phyloP scores from a whole-genome alignment of 37 sponge, comb jelly and placozoan species.

The Dysidea cf. avara region DNA sequence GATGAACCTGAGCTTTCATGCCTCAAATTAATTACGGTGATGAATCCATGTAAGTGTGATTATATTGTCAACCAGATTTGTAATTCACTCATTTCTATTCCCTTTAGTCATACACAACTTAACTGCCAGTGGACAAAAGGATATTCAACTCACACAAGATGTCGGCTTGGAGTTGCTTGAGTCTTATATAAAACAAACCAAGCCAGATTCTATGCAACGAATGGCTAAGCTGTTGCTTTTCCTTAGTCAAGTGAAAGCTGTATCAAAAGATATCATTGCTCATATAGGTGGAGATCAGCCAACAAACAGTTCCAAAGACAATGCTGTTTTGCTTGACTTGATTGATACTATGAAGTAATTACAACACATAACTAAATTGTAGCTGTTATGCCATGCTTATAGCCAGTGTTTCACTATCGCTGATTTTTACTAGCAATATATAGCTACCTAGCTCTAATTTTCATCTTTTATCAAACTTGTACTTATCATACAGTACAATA shows the following conservation, averaged over 20 bases:
- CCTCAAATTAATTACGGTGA: slow-evolving; percentile 81
- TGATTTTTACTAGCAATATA: too few species aligned
- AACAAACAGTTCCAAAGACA: slow-evolving; percentile 39
- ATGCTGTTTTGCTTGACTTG: too few species aligned
- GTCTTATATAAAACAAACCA: slow-evolving; percentile 48
- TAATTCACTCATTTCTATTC: too few species aligned
- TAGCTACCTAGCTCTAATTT: too few species aligned
- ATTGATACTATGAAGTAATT: too few species aligned
- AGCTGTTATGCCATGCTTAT: too few species aligned
- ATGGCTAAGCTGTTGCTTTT: slow-evolving; percentile 80
- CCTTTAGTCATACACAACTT: neutral
- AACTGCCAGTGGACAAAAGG: neutral
- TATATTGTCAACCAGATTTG: too few species aligned
- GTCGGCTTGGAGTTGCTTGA: slow-evolving; percentile 69
- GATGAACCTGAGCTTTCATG: slow-evolving; percentile 85
- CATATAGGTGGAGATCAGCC: slow-evolving; percentile 86
- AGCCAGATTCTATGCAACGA: slow-evolving; percentile 64
- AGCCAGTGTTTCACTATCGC: too few species aligned
- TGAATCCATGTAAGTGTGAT: slow-evolving; percentile 88
- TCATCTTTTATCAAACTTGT: too few species aligned
- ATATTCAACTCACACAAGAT: slow-evolving; percentile 59
- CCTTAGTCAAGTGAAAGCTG: slow-evolving; percentile 68
- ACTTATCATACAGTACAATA: too few species aligned
- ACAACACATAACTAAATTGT: too few species aligned
- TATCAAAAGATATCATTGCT: slow-evolving; percentile 66